Evolutionary conservation across 1,140 invertebrate species (phyloP), one percentile per base, ranked within the genome.

Genomic region (Trichonephila inaurata): DNA sequence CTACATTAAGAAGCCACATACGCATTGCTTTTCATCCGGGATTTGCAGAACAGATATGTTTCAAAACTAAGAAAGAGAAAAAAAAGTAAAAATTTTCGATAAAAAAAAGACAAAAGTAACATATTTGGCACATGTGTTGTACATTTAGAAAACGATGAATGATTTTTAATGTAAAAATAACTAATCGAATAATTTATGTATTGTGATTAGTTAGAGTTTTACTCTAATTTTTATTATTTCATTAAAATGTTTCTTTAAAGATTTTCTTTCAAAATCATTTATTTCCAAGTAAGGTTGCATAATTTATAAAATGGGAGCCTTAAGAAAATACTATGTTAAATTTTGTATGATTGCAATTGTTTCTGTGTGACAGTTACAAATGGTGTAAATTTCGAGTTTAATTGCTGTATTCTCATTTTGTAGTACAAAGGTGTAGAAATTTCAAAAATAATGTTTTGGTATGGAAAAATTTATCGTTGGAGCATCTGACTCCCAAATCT

Each of bases 381-480:
- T 77, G 28, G 16, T 40, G 28, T 33, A 77, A 14, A 33, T 77
- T 77, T 77, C 28, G 33, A 8, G 72, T 40, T 33, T 33, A 77
- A 77, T 77, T 77, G 18, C 28, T 77, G 28, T 33, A 19, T 40
- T 28, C 72, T 77, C 19, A 51, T 51, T 51, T 51, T 51, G 10
- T 51, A 7, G 28, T 33, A 77, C n/a, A 77, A 33, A 77, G 28
- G 72, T 69, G 24, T 77, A 77, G 28, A 77, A 77, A 77, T 77
- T 77, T 77, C 72, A 77, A 77, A 77, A 77, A 77, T 77, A 77
- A 77, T 77, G 18, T 40, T 33, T 77, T 77, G 72, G 72, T 18
- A 77, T 77, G 28, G 72, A 77, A 77, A 77, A 77, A 5, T 40
- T 77, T 18, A 77, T 64, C 62, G 1, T 64, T 64, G 62, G 62